Evolutionary conservation across 2,113 vertebrate genomes (phyloP), one percentile per base, ranked within the genome.

Genomic region (Prochilodus magdalenae): DNA sequence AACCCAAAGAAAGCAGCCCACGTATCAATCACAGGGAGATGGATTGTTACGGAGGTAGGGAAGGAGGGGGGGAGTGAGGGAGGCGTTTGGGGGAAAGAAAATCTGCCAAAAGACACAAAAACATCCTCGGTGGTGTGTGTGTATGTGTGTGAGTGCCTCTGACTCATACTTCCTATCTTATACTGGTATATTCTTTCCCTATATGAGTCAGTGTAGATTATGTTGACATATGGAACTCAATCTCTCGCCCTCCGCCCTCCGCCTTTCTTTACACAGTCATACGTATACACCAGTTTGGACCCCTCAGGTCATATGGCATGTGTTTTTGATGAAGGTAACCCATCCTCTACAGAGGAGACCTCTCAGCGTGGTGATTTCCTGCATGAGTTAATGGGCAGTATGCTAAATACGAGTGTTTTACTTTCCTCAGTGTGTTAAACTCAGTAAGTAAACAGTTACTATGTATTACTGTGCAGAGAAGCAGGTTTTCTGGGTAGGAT

Each of bases 131-230:
- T 44, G 20, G 70, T 72, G 47, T 71, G 77, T 55, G 66, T 59
- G 70, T 72, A 27, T 71, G 77, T 55, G 66, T 59, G 66, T 72
- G 65, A 59, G 77, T 60, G 55, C 30, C 33, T 57, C 22, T 51
- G 75, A 81, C 27, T 81, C 79, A 73, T n/a, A 47, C 74, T 73
- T 79, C 63, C 53, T 55, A 55, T 51, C 30, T 57, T 73, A 62
- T 73, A 74, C 40, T 77, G 70, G 81, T 83, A 47, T 71, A 63
- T 81, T 73, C 33, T 65, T 74, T 36, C 74, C 47, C 20, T 70
- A 72, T 77, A 51, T 77, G 74, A 71, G 74, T 83, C 66, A 77
- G 66, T 63, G 22, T 51, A 47, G 44, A 44, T 78, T 76, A 18
- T 26, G 4, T 33, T 49, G 66, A 40, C 55, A 73, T 72, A 73